A percentile compares a stretch with the other conserved stretches of the same genome.
Evolutionary conservation across 2,888 invertebrate genomes (phyloP).

Genomic region (Sarcophaga subvicina): DNA sequence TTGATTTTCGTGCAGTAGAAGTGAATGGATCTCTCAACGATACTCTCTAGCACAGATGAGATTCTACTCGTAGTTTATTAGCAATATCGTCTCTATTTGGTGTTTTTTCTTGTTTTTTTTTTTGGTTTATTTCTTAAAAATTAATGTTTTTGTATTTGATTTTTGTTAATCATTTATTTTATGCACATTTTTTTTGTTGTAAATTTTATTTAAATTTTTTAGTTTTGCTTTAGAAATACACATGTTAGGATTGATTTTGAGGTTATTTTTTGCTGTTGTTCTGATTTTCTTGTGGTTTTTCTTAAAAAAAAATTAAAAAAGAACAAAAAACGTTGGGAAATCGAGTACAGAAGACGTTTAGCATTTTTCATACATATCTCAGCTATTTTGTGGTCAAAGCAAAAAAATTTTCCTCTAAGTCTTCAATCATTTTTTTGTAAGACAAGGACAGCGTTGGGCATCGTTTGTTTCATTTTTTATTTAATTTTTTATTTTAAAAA

Average conservation of each 20-base stretch:
- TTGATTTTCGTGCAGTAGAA: background rate
- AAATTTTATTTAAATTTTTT: background rate
- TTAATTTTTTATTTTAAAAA: background rate
- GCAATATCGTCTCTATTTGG: background rate
- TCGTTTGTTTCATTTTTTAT: background rate
- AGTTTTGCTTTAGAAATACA: slow-evolving; percentile 8
- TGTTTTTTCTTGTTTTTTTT: background rate
- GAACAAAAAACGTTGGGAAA: background rate
- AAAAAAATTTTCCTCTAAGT: background rate
- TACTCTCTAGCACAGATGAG: slow-evolving; percentile 33
- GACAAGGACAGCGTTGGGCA: background rate
- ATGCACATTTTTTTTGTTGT: slow-evolving; percentile 8
- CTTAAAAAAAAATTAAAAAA: slow-evolving; percentile 10
- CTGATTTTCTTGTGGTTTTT: slow-evolving; percentile 1
- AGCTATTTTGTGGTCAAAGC: background rate
- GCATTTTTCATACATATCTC: background rate
- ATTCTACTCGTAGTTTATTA: slow-evolving; percentile 16
- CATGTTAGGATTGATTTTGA: slow-evolving; percentile 12
- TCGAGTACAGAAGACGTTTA: background rate
- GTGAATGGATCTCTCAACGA: slow-evolving; percentile 19
- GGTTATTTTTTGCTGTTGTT: background rate
- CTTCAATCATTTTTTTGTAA: slow-evolving; percentile 17
- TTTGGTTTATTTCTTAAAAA: slow-evolving; percentile 8
- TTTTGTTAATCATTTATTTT: slow-evolving; percentile 27
- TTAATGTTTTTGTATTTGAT: slow-evolving; percentile 11